These are phyloP conservation scores for Leucoraja ocellata DNA, from an alignment of 2,797 vertebrate genomes.

Conservation along the genomic window DNA sequence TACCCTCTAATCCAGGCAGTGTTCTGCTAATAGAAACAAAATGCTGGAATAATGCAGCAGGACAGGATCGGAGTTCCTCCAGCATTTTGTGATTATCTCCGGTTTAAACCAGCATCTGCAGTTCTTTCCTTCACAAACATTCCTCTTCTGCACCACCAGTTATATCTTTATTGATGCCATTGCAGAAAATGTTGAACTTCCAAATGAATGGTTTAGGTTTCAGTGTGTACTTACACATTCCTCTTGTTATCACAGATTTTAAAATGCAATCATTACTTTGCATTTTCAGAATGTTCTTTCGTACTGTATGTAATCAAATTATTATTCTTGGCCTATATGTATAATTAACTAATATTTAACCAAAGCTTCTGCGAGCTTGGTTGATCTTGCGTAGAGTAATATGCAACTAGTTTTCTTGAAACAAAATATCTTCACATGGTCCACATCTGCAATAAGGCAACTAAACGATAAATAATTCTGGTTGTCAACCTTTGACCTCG, in stretches of 20 bases:
- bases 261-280: neutral
- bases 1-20: no score
- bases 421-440: conserved; percentile 36
- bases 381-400: neutral
- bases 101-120: no score
- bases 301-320: neutral
- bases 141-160: no score
- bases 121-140: no score
- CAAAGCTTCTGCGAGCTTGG: neutral
- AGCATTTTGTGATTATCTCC: no score
- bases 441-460: conserved; percentile 18
- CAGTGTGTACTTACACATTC: no score
- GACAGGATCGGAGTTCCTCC: no score
- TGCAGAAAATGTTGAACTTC: neutral
- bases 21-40: no score
- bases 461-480: conserved; percentile 32
- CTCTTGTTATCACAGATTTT: no score
- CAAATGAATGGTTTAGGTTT: neutral
- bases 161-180: neutral
- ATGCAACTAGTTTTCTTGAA: conserved; percentile 31
- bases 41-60: no score
- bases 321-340: neutral
- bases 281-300: neutral
- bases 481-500: conserved; percentile 35
- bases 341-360: neutral